phyloP scores from a whole-genome alignment of 2,888 invertebrate species.

The Allacma fusca region DNA sequence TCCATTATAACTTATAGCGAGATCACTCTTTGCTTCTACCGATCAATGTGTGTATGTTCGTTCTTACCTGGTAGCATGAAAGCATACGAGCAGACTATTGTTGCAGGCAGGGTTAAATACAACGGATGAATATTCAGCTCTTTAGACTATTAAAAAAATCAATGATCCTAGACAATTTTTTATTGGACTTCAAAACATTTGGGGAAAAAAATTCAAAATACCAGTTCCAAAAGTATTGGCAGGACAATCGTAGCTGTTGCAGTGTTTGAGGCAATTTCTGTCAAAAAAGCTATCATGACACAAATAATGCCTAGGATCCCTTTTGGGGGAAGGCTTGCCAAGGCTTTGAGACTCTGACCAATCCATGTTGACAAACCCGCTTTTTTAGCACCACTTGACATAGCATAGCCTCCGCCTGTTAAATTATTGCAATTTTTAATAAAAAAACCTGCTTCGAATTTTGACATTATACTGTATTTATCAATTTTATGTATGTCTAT shows the following conservation, averaged over 20 bases:
- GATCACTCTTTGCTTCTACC: too few species aligned
- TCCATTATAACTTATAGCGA: too few species aligned
- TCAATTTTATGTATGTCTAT: too few species aligned
- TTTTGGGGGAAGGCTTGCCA: constrained; percentile 31
- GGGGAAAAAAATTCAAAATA: constrained; percentile 63
- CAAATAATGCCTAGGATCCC: constrained; percentile 36
- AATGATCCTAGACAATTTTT: too few species aligned
- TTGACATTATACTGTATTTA: too few species aligned
- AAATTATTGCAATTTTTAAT: not conserved
- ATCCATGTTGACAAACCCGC: constrained; percentile 81
- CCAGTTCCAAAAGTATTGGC: constrained; percentile 83
- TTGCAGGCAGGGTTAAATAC: constrained; percentile 87
- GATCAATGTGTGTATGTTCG: too few species aligned
- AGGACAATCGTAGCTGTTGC: constrained; percentile 89
- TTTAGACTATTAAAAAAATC: constrained; percentile 68
- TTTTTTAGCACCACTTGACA: constrained; percentile 83
- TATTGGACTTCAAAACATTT: constrained; percentile 29
- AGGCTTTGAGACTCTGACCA: constrained; percentile 66
- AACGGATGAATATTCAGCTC: constrained; percentile 81
- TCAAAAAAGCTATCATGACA: constrained; percentile 42
- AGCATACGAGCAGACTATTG: constrained; percentile 88
- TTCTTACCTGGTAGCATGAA: constrained; percentile 67
- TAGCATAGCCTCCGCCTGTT: constrained; percentile 85
- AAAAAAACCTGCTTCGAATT: too few species aligned
- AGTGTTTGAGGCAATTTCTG: constrained; percentile 87